phyloP scores from a whole-genome alignment of 2,888 invertebrate genomes.

The Steinernema hermaphroditum region DNA sequence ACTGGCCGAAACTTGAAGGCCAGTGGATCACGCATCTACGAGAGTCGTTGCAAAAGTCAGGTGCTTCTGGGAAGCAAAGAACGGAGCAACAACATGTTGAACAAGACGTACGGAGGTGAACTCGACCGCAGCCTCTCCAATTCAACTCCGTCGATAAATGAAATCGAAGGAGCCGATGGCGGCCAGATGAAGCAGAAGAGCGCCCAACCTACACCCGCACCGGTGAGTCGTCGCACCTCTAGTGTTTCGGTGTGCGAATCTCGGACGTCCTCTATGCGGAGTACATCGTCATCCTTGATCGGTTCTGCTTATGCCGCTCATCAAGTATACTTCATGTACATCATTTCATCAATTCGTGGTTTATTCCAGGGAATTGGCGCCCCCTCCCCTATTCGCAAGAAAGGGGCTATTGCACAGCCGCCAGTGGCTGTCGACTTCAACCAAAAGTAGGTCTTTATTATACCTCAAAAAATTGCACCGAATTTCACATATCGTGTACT shows the following conservation, averaged over 20 bases:
- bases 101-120: neutral
- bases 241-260: slow-evolving; percentile 10
- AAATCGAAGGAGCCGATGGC: neutral
- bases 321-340: neutral
- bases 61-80: slow-evolving; percentile 19
- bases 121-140: slow-evolving; percentile 5
- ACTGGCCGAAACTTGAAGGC: slow-evolving; percentile 14
- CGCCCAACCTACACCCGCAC: neutral
- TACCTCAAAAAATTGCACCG: neutral
- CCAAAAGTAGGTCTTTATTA: slow-evolving; percentile 1
- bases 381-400: slow-evolving; percentile 3
- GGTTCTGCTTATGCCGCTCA: neutral
- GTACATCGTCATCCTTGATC: neutral
- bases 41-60: slow-evolving; percentile 22
- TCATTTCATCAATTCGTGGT: neutral
- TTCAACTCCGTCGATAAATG: slow-evolving; percentile 11
- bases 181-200: neutral
- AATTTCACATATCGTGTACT: neutral
- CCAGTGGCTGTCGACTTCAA: neutral
- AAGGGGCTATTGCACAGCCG: neutral
- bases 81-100: neutral
- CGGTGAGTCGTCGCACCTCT: slow-evolving; percentile 6
- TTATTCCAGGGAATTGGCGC: neutral
- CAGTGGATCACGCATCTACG: slow-evolving; percentile 2
- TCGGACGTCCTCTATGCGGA: neutral